Evolutionary conservation across 2,888 invertebrate species (phyloP), one percentile per base, ranked within the genome.

Genomic region (Heliconius ethilla): DNA sequence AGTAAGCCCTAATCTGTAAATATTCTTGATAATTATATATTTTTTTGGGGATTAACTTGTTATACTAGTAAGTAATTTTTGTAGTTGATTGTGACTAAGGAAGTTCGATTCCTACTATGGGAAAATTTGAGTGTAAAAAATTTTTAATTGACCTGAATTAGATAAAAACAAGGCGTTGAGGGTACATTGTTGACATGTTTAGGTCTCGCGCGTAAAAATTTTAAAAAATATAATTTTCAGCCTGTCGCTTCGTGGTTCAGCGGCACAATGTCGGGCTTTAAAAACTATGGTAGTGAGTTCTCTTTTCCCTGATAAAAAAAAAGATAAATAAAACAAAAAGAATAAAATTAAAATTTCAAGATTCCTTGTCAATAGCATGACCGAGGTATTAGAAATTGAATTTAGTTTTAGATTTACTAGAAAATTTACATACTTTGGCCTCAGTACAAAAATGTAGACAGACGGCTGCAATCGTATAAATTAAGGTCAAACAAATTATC

Each of bases 361-460:
- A 69, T 37, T 22, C 37, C 9, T 62, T 37, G 11, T 25, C 37
- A 67, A 67, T 67, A 40, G 13, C 40, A 69, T 0, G 40, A n/a
- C 25, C 69, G 25, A 69, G 40, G 69, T 13, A 40, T 69, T 15
- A 40, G 15, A 40, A 40, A 40, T 69, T 40, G 13, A 25, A 11
- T 40, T 69, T 15, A 40, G 9, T 22, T 11, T 66, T 69, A 40
- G 25, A 13, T 40, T 40, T 40, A 67, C n/a, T n/a, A n/a, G n/a
- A 33, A 67, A n/a, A 67, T 67, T 67, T n/a, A 67, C 6, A 69
- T 69, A 40, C 40, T 3, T 40, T 69, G 69, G 69, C 40, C 69
- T 69, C 69, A 40, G 69, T 69, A 69, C n/a, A 29, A 72, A 59
- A 72, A 59, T 72, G 55, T 59, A 55, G 51, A 55, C n/a, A 29